Conservation (phyloP, 2,113 vertebrate species). For the Hydrochoerus hydrochaeris region DNA sequence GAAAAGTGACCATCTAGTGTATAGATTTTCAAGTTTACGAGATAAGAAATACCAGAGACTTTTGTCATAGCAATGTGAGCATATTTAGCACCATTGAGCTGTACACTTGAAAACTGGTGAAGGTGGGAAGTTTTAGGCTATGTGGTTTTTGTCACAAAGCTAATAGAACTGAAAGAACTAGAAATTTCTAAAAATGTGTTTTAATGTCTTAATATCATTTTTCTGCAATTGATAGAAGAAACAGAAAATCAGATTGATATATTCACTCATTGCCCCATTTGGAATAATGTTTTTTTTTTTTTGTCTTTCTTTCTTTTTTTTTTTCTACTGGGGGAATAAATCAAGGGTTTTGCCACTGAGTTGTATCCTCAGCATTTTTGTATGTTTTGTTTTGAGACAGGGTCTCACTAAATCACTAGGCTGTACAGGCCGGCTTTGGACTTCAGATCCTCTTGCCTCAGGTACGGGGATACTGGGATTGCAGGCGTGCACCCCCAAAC, state of each 20-base stretch:
- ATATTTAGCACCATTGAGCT: not conserved
- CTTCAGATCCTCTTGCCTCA: not conserved
- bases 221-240: not conserved
- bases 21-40: not conserved
- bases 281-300: not conserved
- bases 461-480: not conserved
- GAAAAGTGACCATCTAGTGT: not conserved
- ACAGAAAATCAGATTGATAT: not conserved
- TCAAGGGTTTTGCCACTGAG: not conserved
- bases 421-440: not conserved
- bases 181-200: not conserved
- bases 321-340: not conserved
- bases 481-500: not conserved
- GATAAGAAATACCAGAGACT: not conserved
- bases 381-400: not conserved
- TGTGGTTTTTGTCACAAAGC: not conserved
- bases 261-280: not conserved
- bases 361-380: not conserved
- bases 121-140: not conserved
- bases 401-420: not conserved
- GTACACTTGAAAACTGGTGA: not conserved
- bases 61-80: not conserved
- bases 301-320: not conserved
- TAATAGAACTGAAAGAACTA: not conserved
- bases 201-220: not conserved